Evolutionary conservation across 2,888 invertebrate genomes (phyloP).

Genomic region (Calephelis perditalis): DNA sequence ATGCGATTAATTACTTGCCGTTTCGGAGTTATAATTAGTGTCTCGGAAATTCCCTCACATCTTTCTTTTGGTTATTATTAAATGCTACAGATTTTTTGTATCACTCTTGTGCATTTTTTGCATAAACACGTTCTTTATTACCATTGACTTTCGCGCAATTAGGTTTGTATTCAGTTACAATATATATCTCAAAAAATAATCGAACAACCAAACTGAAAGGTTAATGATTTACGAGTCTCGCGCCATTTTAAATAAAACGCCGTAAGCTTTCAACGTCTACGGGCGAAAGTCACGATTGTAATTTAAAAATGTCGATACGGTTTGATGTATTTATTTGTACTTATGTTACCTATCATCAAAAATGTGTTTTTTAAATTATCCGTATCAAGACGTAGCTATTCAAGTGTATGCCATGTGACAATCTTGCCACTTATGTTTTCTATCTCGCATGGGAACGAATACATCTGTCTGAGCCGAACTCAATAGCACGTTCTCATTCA

Average conservation of each 20-base stretch:
- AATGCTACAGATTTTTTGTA: conserved; percentile 30
- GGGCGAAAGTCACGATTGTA: conserved; percentile 73
- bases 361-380: conserved; percentile 21
- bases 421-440: conserved; percentile 37
- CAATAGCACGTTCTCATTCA: conserved; percentile 49
- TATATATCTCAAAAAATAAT: conserved; percentile 59
- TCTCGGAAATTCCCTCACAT: conserved; percentile 38
- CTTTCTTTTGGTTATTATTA: conserved; percentile 27
- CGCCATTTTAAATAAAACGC: conserved; percentile 71
- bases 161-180: conserved; percentile 53
- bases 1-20: conserved; percentile 55
- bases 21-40: conserved; percentile 50
- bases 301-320: conserved; percentile 69
- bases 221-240: conserved; percentile 66
- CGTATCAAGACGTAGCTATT: conserved; percentile 38
- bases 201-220: conserved; percentile 64
- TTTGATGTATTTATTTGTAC: conserved; percentile 59
- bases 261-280: conserved; percentile 70
- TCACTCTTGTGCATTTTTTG: conserved; percentile 13
- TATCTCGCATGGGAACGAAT: conserved; percentile 52
- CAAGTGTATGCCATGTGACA: conserved; percentile 39
- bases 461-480: conserved; percentile 50
- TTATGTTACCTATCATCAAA: conserved; percentile 29
- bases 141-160: conserved; percentile 47
- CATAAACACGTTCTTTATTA: conserved; percentile 29